phyloP scores from a whole-genome alignment of 2,888 invertebrate genomes.

The Encarsia formosa region DNA sequence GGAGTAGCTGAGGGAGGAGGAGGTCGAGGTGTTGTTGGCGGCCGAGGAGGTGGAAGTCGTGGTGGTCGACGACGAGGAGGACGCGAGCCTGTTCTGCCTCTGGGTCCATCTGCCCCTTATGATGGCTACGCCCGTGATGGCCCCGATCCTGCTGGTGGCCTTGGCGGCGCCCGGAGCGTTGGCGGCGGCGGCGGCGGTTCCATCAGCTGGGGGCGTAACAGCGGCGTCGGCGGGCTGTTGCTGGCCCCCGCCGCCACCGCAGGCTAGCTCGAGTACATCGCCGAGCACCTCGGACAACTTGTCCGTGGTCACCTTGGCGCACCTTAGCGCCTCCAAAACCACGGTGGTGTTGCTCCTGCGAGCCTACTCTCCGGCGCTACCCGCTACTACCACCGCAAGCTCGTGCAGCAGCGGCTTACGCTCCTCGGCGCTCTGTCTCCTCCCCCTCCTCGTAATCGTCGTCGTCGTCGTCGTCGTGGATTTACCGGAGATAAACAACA shows the following conservation, averaged over 20 bases:
- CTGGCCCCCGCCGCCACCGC: slow-evolving; percentile 29
- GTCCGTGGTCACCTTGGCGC: slow-evolving; percentile 48
- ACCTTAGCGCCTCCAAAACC: slow-evolving; percentile 43
- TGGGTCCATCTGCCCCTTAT: slow-evolving; percentile 44
- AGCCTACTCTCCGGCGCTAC: not conserved
- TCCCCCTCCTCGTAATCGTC: not conserved
- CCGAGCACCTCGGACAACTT: slow-evolving; percentile 48
- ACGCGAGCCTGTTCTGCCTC: slow-evolving; percentile 35
- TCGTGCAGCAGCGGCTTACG: not conserved
- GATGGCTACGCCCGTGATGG: slow-evolving; percentile 43
- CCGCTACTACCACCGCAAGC: not conserved
- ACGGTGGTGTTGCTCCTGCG: slow-evolving; percentile 25
- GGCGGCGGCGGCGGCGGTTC: not conserved
- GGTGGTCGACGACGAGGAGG: too few species aligned
- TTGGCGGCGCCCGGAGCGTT: not conserved
- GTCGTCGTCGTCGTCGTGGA: slow-evolving; percentile 14
- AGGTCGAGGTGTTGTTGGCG: slow-evolving; percentile 30
- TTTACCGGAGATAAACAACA: too few species aligned
- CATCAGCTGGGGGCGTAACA: not conserved
- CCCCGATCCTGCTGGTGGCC: slow-evolving; percentile 32
- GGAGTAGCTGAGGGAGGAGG: slow-evolving; percentile 33
- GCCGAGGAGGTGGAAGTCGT: too few species aligned
- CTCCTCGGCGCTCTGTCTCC: not conserved
- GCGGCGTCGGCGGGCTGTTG: not conserved
- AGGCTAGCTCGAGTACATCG: slow-evolving; percentile 48